These are phyloP conservation scores for Corynorhinus townsendii DNA, from an alignment of 2,113 vertebrate species.

Conservation along the genomic window DNA sequence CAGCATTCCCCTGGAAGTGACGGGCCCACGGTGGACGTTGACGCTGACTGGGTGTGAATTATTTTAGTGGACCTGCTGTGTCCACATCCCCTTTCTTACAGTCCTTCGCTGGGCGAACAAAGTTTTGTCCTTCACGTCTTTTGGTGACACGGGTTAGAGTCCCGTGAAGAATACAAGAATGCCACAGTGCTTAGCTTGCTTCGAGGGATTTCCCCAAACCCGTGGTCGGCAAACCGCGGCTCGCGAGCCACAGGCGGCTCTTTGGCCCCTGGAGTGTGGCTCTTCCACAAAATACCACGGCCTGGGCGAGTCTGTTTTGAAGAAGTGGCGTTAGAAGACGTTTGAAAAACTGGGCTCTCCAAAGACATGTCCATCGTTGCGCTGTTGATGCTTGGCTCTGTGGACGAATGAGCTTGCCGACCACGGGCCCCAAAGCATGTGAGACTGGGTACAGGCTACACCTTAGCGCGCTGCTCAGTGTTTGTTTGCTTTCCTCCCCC, in stretches of 20 bases:
- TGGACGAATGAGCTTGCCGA: too few species aligned
- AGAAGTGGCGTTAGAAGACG: too few species aligned
- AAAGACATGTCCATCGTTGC: too few species aligned
- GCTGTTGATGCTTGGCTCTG: too few species aligned
- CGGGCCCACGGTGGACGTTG: not conserved
- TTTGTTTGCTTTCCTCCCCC: not conserved
- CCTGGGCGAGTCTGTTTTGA: too few species aligned
- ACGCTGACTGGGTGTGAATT: not conserved
- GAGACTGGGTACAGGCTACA: not conserved
- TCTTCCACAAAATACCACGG: too few species aligned
- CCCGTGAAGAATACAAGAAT: not conserved
- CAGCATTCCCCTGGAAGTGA: not conserved
- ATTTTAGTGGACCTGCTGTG: not conserved
- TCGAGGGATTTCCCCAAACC: conserved; percentile 14
- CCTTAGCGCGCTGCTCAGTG: not conserved
- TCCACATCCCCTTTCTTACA: not conserved
- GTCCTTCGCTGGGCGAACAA: not conserved
- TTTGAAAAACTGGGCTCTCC: too few species aligned
- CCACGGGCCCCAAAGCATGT: not conserved
- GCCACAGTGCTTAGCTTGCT: not conserved
- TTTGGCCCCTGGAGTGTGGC: too few species aligned
- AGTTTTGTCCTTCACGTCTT: not conserved
- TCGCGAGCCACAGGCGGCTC: too few species aligned
- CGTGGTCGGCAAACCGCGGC: too few species aligned
- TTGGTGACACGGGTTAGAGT: not conserved